phyloP scores from a whole-genome alignment of 2,888 invertebrate species.

The Sinotaia quadrata region DNA sequence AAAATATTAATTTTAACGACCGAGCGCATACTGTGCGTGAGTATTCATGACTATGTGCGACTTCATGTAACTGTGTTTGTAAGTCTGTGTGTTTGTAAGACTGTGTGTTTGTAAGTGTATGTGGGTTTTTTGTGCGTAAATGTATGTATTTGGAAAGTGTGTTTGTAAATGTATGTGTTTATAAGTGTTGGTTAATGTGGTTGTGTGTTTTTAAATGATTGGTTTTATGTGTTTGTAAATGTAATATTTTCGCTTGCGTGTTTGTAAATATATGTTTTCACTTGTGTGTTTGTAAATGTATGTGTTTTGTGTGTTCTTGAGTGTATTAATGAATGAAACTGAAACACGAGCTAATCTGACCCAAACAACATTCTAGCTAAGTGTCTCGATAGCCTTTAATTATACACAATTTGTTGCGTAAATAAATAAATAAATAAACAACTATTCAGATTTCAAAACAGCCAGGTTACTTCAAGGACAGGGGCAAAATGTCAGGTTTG shows the following conservation, averaged over 20 bases:
- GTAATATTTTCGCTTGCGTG: neutral
- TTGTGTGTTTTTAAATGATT: neutral
- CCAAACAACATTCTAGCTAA: too few relatives aligned
- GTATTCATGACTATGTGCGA: neutral
- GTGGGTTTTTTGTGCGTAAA: neutral
- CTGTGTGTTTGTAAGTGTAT: slow-evolving; percentile 2
- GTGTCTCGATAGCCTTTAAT: too few relatives aligned
- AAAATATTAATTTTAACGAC: too few relatives aligned
- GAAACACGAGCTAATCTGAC: too few relatives aligned
- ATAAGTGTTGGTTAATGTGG: neutral
- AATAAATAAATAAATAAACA: too few relatives aligned
- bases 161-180: slow-evolving; percentile 4
- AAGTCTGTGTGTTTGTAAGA: neutral
- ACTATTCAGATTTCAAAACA: too few relatives aligned
- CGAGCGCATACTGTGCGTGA: too few relatives aligned
- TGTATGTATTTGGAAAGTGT: slow-evolving; percentile 8
- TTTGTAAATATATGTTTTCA: neutral
- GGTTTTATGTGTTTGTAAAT: neutral
- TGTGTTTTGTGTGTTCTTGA: neutral
- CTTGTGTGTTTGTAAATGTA: neutral
- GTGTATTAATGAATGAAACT: neutral
- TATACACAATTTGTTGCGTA: too few relatives aligned
- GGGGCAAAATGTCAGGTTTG: too few relatives aligned
- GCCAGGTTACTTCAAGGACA: too few relatives aligned
- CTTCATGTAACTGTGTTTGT: neutral